Percentiles rank a stretch among this genome's conserved stretches.
Conservation (phyloP, 2,888 invertebrate genomes). For the Cheilosia soror region DNA sequence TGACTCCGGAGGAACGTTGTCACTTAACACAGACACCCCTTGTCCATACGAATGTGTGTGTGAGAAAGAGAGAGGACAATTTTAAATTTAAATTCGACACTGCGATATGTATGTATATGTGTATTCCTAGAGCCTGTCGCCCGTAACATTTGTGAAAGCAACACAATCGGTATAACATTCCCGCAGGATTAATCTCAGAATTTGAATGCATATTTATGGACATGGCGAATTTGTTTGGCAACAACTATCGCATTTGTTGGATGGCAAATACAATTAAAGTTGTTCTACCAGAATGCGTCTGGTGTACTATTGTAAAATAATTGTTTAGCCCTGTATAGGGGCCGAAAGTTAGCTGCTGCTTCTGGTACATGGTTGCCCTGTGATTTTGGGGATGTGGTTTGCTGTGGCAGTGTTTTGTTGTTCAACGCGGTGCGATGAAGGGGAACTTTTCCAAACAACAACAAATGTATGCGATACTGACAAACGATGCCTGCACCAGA, state of each 20-base stretch:
- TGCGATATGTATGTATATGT: not conserved
- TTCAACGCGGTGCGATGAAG: not conserved
- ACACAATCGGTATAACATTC: conserved; percentile 58
- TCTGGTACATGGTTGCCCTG: not conserved
- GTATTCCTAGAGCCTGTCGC: conserved; percentile 13
- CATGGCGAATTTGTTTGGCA: conserved; percentile 71
- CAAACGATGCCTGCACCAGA: not conserved
- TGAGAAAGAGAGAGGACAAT: conserved; percentile 1
- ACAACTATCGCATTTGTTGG: conserved; percentile 58
- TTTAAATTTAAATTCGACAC: conserved; percentile 62
- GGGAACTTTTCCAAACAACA: conserved; percentile 33
- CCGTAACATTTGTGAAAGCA: conserved; percentile 46
- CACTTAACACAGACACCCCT: conserved; percentile 42
- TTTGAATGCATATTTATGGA: conserved; percentile 74
- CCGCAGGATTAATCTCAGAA: conserved; percentile 72
- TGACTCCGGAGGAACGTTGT: conserved; percentile 56
- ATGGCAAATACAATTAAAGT: conserved; percentile 64
- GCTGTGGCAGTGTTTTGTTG: conserved; percentile 19
- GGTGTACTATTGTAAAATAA: conserved; percentile 15
- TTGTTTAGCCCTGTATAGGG: conserved; percentile 11
- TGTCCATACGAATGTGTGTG: not conserved
- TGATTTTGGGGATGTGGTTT: conserved; percentile 48
- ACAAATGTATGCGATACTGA: conserved; percentile 9
- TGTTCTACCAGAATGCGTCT: conserved; percentile 18
- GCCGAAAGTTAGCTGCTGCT: conserved; percentile 17